A percentile compares a stretch with the other conserved stretches of the same genome.
phyloP scores from a whole-genome alignment of 2,797 vertebrate species.

The Lycodopsis pacificus region DNA sequence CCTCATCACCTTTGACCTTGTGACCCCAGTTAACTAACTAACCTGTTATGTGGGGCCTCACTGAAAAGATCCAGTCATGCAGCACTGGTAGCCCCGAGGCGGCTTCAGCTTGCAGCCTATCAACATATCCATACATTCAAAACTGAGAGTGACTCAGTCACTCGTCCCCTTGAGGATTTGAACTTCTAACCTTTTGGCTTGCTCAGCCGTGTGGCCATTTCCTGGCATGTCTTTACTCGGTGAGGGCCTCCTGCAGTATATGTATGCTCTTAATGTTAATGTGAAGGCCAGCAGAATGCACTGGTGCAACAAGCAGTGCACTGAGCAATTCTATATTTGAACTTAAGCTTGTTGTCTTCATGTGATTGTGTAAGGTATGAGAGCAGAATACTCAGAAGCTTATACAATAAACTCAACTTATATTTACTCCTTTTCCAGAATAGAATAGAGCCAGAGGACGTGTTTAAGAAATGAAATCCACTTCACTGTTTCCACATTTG shows the following conservation, averaged over 20 bases:
- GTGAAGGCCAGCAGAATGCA: conserved; percentile 19
- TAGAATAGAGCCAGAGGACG: background rate
- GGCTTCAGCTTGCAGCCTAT: conserved; percentile 60
- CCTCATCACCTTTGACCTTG: conserved; percentile 67
- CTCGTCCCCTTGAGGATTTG: conserved; percentile 55
- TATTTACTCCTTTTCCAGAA: background rate
- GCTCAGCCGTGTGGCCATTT: conserved; percentile 16
- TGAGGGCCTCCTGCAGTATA: conserved; percentile 13
- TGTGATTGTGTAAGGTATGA: background rate
- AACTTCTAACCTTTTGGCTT: conserved; percentile 64
- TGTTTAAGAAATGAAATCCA: conserved; percentile 10
- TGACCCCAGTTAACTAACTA: conserved; percentile 79
- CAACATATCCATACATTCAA: conserved; percentile 62
- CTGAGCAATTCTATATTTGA: conserved; percentile 40
- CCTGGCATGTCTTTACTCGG: conserved; percentile 13
- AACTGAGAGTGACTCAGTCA: conserved; percentile 57
- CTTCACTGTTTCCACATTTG: conserved; percentile 23
- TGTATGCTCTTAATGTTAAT: conserved; percentile 26
- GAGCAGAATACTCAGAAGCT: conserved; percentile 11
- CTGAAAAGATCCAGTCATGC: conserved; percentile 75
- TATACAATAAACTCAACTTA: background rate
- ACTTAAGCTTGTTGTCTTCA: conserved; percentile 33
- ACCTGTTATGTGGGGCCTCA: conserved; percentile 71
- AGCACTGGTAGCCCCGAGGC: conserved; percentile 62
- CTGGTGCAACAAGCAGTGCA: background rate